These are phyloP conservation scores for Campylorhamphus procurvoides DNA, from an alignment of 2,113 vertebrate genomes.

Conservation along the genomic window DNA sequence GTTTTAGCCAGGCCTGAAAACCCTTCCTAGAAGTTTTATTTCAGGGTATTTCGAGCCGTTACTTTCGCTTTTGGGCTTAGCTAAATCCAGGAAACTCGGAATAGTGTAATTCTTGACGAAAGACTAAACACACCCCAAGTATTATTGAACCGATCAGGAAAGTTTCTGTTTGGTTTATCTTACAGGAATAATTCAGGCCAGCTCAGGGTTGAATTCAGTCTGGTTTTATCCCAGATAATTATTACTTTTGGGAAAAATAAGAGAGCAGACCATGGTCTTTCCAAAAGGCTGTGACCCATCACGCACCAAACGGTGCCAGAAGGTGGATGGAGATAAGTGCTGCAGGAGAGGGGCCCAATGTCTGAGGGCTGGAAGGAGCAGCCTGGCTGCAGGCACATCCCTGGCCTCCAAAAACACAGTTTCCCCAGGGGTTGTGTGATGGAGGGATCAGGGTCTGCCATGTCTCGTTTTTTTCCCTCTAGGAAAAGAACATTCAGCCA, in stretches of 20 bases:
- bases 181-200: background rate
- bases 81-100: conserved; percentile 43
- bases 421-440: background rate
- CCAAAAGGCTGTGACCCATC: background rate
- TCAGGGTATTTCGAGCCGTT: conserved; percentile 30
- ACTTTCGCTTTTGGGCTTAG: conserved; percentile 44
- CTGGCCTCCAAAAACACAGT: background rate
- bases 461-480: background rate
- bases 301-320: background rate
- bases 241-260: background rate
- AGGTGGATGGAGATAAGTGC: background rate
- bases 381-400: background rate
- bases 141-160: background rate
- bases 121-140: background rate
- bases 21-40: conserved; percentile 39
- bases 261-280: background rate
- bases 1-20: conserved; percentile 38
- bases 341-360: background rate
- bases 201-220: background rate
- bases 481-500: background rate
- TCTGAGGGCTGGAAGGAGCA: background rate
- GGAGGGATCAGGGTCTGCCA: background rate
- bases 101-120: conserved; percentile 21
- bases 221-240: conserved; percentile 7
- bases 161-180: conserved; percentile 6